A percentile compares a stretch with the other conserved stretches of the same genome.
Evolutionary conservation across 2,797 vertebrate species (phyloP).

Genomic region (Hydrophis major): DNA sequence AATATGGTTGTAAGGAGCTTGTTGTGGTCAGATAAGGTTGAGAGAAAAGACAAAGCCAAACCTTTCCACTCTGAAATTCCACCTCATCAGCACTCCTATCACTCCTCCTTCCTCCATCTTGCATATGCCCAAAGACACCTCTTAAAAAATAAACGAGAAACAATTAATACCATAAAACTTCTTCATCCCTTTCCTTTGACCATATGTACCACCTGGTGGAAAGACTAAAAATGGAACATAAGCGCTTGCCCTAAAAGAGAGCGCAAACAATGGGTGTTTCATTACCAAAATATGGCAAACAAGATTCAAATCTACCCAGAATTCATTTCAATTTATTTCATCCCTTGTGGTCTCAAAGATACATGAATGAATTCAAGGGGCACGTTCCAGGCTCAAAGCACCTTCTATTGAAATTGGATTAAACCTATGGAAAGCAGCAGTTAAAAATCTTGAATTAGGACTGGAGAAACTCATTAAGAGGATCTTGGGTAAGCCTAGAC

Average conservation of each 20-base stretch:
- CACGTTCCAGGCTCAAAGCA: background rate
- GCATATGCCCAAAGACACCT: background rate
- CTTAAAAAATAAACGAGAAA: background rate
- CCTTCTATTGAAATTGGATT: background rate
- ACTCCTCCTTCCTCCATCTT: background rate
- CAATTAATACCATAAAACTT: background rate
- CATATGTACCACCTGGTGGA: background rate
- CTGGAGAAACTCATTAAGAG: background rate
- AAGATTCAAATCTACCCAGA: background rate
- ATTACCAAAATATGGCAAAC: background rate
- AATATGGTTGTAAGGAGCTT: conserved; percentile 31
- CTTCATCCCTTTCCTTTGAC: background rate
- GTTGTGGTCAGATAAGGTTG: conserved; percentile 17
- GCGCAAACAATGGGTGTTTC: background rate
- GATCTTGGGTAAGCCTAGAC: background rate
- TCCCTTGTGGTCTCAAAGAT: background rate
- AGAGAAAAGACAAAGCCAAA: no score
- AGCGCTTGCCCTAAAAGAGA: background rate
- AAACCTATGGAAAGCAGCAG: background rate
- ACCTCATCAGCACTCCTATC: no score
- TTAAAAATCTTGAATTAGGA: background rate
- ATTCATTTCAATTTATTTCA: background rate
- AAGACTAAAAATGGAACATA: background rate
- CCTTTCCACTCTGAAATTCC: background rate
- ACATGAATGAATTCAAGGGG: background rate